phyloP scores from a whole-genome alignment of 2,888 invertebrate genomes.

The Germaria angustata region DNA sequence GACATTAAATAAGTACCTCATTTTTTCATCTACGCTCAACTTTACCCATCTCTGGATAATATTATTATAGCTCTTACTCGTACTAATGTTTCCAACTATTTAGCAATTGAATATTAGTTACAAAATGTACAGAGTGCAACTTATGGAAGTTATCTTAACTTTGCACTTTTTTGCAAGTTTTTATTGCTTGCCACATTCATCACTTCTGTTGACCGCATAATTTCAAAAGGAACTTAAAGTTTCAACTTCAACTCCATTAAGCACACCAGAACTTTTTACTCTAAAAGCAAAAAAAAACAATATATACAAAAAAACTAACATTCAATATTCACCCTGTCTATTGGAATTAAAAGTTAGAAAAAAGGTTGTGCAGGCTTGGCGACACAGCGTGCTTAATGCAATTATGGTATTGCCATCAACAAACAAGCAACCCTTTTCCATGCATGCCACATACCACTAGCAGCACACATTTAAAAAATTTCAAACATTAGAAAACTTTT shows the following conservation, averaged over 20 bases:
- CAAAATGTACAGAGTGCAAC: slow-evolving; percentile 52
- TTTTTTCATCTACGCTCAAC: no score
- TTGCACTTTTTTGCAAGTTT: slow-evolving; percentile 61
- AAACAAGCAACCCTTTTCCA: slow-evolving; percentile 8
- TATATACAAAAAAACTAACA: no score
- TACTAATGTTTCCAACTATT: slow-evolving; percentile 30
- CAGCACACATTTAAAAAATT: neutral
- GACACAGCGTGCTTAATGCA: slow-evolving; percentile 38
- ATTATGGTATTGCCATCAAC: slow-evolving; percentile 33
- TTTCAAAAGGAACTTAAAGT: slow-evolving; percentile 63
- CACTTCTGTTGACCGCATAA: slow-evolving; percentile 65
- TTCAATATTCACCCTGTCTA: neutral
- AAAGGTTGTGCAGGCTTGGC: slow-evolving; percentile 21
- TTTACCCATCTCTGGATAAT: no score
- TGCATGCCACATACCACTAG: slow-evolving; percentile 26
- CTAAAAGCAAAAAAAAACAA: neutral
- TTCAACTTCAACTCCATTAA: slow-evolving; percentile 66
- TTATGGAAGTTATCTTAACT: slow-evolving; percentile 66
- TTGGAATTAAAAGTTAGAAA: neutral
- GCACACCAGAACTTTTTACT: slow-evolving; percentile 54
- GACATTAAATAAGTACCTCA: no score
- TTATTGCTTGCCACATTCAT: slow-evolving; percentile 65
- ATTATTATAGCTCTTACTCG: no score
- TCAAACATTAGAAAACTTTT: slow-evolving; percentile 48
- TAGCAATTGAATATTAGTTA: slow-evolving; percentile 60